A percentile compares a stretch with the other conserved stretches of the same genome.
Evolutionary conservation across 2,797 vertebrate species (phyloP).

Genomic region (Alauda arvensis): DNA sequence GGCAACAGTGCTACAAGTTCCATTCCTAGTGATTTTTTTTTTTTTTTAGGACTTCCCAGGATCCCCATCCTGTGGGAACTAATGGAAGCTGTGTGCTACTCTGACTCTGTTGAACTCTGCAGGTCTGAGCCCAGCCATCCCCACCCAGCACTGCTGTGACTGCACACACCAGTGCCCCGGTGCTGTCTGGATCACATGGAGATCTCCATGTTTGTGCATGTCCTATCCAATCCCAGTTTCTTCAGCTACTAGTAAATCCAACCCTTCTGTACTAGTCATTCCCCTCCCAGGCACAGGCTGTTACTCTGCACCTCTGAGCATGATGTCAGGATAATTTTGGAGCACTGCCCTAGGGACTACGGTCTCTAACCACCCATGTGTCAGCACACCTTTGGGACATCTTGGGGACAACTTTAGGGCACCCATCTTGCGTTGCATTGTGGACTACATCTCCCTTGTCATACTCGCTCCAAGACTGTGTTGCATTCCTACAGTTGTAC

Average conservation of each 20-base stretch:
- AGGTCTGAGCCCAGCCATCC: background rate
- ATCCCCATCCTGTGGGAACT: background rate
- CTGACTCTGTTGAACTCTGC: background rate
- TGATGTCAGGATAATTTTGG: background rate
- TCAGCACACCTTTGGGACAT: background rate
- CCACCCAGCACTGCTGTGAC: background rate
- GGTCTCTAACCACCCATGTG: background rate
- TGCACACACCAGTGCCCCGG: rapidly evolving
- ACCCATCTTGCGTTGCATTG: background rate
- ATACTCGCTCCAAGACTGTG: background rate
- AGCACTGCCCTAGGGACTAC: background rate
- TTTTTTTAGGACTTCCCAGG: background rate
- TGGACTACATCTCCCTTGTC: background rate
- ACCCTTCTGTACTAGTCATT: background rate
- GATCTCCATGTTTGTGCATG: background rate
- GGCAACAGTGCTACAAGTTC: background rate
- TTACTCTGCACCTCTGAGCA: background rate
- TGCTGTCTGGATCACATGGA: background rate
- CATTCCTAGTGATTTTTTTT: background rate
- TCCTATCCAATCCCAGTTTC: background rate
- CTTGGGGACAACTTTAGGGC: background rate
- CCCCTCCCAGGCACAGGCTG: background rate
- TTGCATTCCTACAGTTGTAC: background rate
- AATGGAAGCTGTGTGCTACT: background rate
- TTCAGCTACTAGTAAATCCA: background rate